Percentiles rank a stretch among this genome's conserved stretches.
These are phyloP conservation scores for Phrynosoma platyrhinos DNA, from an alignment of 2,113 vertebrate species.

Conservation along the genomic window DNA sequence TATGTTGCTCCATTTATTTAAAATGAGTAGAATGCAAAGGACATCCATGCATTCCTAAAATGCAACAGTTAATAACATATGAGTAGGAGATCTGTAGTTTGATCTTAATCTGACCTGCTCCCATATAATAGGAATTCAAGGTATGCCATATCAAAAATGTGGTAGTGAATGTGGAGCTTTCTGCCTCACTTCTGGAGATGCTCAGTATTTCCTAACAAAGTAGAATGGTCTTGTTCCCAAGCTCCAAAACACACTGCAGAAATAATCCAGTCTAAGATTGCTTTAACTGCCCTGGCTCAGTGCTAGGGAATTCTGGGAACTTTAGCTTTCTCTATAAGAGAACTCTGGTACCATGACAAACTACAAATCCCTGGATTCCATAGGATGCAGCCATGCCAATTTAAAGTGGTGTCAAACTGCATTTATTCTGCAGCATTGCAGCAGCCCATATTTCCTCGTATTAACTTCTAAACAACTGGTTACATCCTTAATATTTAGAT, in stretches of 20 bases:
- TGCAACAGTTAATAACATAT: neutral
- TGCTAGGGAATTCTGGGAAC: too few relatives aligned
- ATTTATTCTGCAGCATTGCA: too few relatives aligned
- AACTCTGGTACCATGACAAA: too few relatives aligned
- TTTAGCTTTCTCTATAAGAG: too few relatives aligned
- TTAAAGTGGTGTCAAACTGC: too few relatives aligned
- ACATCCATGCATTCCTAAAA: neutral
- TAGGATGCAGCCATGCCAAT: too few relatives aligned
- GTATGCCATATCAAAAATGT: neutral
- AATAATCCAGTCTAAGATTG: too few relatives aligned
- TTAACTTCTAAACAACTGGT: neutral
- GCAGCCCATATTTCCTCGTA: too few relatives aligned
- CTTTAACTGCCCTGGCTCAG: too few relatives aligned
- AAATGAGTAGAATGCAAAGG: neutral
- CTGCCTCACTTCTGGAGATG: neutral
- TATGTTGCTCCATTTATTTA: slow-evolving; percentile 21
- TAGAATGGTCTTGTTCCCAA: neutral
- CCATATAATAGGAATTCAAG: neutral
- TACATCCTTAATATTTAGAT: neutral
- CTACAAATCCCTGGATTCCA: too few relatives aligned
- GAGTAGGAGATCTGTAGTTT: neutral
- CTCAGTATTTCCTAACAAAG: neutral
- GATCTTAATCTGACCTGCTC: neutral
- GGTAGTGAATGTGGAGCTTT: neutral
- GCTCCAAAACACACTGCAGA: too few relatives aligned